Evolutionary conservation across 2,888 invertebrate genomes (phyloP).

Genomic region (Mythimna pallens): DNA sequence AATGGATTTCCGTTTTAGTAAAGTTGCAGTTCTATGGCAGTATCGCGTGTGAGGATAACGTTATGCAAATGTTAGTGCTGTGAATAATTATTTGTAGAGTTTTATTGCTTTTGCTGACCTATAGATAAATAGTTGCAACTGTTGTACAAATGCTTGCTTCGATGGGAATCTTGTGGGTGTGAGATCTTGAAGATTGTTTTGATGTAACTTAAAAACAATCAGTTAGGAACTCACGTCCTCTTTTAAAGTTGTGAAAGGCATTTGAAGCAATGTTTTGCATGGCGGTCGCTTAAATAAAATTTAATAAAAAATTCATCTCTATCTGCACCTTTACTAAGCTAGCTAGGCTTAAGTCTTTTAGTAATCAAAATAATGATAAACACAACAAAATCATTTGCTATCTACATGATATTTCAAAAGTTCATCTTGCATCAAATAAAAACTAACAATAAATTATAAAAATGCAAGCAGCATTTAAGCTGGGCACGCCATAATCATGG

Average conservation of each 20-base stretch:
- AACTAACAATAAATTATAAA: background rate
- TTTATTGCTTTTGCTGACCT: slow-evolving; percentile 76
- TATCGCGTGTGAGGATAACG: slow-evolving; percentile 74
- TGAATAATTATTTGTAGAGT: slow-evolving; percentile 80
- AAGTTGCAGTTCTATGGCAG: slow-evolving; percentile 62
- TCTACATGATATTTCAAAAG: too few species aligned
- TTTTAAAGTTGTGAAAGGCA: background rate
- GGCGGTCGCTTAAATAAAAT: background rate
- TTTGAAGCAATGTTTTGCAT: background rate
- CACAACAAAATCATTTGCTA: too few species aligned
- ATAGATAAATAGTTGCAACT: slow-evolving; percentile 63
- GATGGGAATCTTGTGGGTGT: slow-evolving; percentile 55
- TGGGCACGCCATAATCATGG: too few species aligned
- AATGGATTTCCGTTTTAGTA: slow-evolving; percentile 79
- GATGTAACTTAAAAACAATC: background rate
- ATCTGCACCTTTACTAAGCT: too few species aligned
- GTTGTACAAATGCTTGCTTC: slow-evolving; percentile 57
- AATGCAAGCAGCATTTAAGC: background rate
- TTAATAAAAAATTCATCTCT: too few species aligned
- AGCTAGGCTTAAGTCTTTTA: too few species aligned
- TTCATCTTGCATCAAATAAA: background rate
- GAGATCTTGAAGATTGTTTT: slow-evolving; percentile 24
- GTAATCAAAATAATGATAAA: too few species aligned
- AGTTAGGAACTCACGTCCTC: background rate
- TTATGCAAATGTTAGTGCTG: slow-evolving; percentile 80